These are phyloP conservation scores for Papilio gigon DNA, from an alignment of 2,888 invertebrate genomes.

Conservation along the genomic window DNA sequence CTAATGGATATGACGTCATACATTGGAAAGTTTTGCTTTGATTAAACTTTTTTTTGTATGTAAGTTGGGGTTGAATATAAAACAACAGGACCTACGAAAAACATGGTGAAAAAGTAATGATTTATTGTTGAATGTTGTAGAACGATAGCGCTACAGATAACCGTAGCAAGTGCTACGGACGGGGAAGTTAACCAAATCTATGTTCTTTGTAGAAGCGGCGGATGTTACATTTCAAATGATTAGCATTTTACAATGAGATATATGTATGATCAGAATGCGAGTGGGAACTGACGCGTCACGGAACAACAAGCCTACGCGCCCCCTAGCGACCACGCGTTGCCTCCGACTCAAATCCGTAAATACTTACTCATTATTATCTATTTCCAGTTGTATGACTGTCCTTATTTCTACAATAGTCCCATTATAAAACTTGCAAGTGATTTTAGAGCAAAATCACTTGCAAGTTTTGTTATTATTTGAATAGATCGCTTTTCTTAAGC, in stretches of 20 bases:
- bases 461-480: too few relatives aligned
- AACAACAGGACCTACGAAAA: too few relatives aligned
- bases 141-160: not conserved
- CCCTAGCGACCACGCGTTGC: constrained; percentile 45
- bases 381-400: not conserved
- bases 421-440: too few relatives aligned
- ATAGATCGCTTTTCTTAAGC: too few relatives aligned
- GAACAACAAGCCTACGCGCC: constrained; percentile 57
- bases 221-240: constrained; percentile 3
- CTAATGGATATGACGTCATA: not conserved
- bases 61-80: too few relatives aligned
- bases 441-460: too few relatives aligned
- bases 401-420: too few relatives aligned
- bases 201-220: not conserved
- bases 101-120: too few relatives aligned
- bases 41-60: too few relatives aligned
- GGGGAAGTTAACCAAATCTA: not conserved
- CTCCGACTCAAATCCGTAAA: constrained; percentile 66
- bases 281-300: not conserved
- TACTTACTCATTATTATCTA: constrained; percentile 46
- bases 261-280: not conserved
- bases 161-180: constrained; percentile 9
- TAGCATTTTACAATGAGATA: not conserved
- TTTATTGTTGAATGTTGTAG: too few relatives aligned
- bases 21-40: not conserved